Base-by-base conservation (phyloP, 2,113 vertebrate genomes). In the Poeciliopsis occidentalis region DNA sequence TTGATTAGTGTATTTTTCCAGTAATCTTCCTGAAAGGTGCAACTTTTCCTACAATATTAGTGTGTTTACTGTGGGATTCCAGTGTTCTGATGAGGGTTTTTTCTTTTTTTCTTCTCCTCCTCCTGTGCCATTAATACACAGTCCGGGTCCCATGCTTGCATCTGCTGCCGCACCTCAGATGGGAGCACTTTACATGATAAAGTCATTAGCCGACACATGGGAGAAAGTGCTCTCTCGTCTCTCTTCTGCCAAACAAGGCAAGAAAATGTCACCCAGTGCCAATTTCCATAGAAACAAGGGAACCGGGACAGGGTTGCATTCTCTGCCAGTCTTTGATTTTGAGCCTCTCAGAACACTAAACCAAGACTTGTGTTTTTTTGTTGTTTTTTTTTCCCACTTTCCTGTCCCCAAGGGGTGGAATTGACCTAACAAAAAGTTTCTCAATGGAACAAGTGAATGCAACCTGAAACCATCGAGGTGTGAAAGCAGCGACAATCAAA, bases 281-380 rank as follows among this genome's bases (percentile, higher is more conserved):
- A 86, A 92, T 94, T 88, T 85, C 91, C 92, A 94, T 91, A 93
- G 91, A 92, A 93, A 95, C 92, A 79, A 83, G 87, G 83, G 89
- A 85, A 82, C 64, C 82, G 60, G 67, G 73, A 85, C 79, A 76
- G 84, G 87, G 77, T 75, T 75, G 74, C 83, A 86, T 87, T 86
- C 81, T 86, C 84, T 87, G 87, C 85, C 78, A 76, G 68, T 74
- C 80, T 88, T 80, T 86, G 79, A 90, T 88, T 92, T 80, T 37
- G 34, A 71, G 79, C 68, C 69, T 85, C 65, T 60, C 34, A 37
- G 32, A 82, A 80, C 76, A 82, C 64, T 11, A 76, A 82, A 87
- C 64, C 71, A 63, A 85, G 87, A 79, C 69, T 81, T 85, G 30
- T 82, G 29, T 60, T 60, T 74, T 54, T 82, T 37, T 65, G 30